Evolutionary conservation across 2,797 vertebrate genomes (phyloP).

Genomic region (Rhynchonycteris naso): DNA sequence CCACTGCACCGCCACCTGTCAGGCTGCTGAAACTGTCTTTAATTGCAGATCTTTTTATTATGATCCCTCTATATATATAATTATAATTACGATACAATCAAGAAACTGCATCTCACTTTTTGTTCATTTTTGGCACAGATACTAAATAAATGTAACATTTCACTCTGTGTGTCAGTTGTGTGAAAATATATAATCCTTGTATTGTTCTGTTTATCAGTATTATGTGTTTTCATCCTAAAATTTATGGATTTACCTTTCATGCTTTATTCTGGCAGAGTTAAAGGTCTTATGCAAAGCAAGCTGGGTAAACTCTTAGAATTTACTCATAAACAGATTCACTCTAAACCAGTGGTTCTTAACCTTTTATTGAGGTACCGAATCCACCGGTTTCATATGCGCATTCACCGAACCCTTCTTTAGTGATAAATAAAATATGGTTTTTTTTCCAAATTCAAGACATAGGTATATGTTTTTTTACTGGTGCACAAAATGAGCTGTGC

Average conservation of each 20-base stretch:
- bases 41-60: neutral
- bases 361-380: too few species aligned
- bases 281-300: neutral
- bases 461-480: too few species aligned
- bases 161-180: neutral
- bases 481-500: too few species aligned
- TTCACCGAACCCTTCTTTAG: too few species aligned
- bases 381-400: too few species aligned
- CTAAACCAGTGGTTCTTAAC: too few species aligned
- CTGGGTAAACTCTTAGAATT: neutral
- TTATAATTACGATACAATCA: neutral
- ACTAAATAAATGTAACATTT: conserved; percentile 2
- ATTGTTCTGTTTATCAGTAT: neutral
- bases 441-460: too few species aligned
- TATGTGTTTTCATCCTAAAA: neutral
- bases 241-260: neutral
- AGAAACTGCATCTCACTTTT: neutral
- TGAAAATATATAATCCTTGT: neutral
- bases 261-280: neutral
- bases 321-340: neutral
- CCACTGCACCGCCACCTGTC: too few species aligned
- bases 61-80: neutral
- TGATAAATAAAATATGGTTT: too few species aligned
- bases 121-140: neutral
- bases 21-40: neutral